Percentiles rank a stretch among this genome's conserved stretches.
These are phyloP conservation scores for Amphiprion clarkii DNA, from an alignment of 2,797 vertebrate species.

Conservation along the genomic window DNA sequence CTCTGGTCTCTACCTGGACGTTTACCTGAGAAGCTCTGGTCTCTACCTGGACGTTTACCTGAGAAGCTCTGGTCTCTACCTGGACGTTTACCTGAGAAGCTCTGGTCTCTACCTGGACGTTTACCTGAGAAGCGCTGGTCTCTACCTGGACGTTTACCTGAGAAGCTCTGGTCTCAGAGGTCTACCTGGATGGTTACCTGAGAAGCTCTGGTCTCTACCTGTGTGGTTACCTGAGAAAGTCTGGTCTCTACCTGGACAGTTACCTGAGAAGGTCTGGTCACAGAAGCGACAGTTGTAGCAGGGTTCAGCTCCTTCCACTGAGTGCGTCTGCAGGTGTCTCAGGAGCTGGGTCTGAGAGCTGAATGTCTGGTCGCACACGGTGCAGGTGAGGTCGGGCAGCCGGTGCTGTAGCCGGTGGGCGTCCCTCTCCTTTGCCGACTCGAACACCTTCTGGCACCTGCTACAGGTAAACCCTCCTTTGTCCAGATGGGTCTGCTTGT, in stretches of 20 bases:
- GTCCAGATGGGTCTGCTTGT: slow-evolving; percentile 77
- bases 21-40: too few relatives aligned
- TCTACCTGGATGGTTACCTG: too few relatives aligned
- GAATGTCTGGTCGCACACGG: slow-evolving; percentile 63
- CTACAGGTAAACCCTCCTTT: slow-evolving; percentile 64
- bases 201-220: too few relatives aligned
- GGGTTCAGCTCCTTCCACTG: slow-evolving; percentile 60
- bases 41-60: too few relatives aligned
- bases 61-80: too few relatives aligned
- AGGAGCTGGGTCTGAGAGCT: slow-evolving; percentile 72
- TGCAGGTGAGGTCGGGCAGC: slow-evolving; percentile 60
- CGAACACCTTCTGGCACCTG: slow-evolving; percentile 68
- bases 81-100: too few relatives aligned
- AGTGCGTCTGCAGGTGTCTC: slow-evolving; percentile 72
- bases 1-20: too few relatives aligned
- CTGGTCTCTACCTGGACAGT: slow-evolving; percentile 50
- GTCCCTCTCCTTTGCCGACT: slow-evolving; percentile 65
- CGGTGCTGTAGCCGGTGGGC: slow-evolving; percentile 74
- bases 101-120: too few relatives aligned
- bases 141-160: too few relatives aligned
- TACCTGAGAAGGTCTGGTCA: slow-evolving; percentile 66
- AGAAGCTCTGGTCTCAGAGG: too few relatives aligned
- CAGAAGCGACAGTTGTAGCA: slow-evolving; percentile 79
- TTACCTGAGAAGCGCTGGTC: too few relatives aligned
- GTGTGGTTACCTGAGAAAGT: slow-evolving; percentile 51